Base-by-base conservation (phyloP, 2,113 vertebrate species). In the Holacanthus passer region DNA sequence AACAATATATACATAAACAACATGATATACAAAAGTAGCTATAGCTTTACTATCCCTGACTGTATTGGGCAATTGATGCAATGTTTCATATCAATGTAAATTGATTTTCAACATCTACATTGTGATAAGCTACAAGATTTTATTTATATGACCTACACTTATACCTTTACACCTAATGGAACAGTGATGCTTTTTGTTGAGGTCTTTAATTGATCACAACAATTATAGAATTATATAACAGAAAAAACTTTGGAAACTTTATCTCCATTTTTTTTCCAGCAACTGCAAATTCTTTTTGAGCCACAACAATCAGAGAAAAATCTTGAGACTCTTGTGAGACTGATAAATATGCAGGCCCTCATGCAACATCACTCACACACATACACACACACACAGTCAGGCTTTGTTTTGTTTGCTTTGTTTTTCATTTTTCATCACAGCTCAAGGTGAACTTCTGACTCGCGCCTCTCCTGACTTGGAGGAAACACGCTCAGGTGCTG, bases 371-470 rank as follows among this genome's bases (percentile, higher is more conserved):
- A 11, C 63, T 56, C 3, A 37, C 41, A 19, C n/a, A 32, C 31
- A 59, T 32, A 63, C n/a, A 29, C 31, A 41, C 43, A 41, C 9
- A 32, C 55, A 52, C 55, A 58, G 13, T 29, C 39, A 27, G 45
- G 37, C 45, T 85, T 65, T 59, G 58, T 35, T 69, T 43, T 29
- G 5, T 20, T 41, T 12, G 32, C 50, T 73, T 65, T 12, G 29
- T 77, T 66, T 66, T 70, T 50, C 56, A 75, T 72, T 77, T 59
- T 72, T 73, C 45, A 62, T 69, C 48, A 39, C 32, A 59, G 41
- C 58, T 82, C 56, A 65, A 76, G 53, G 66, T 62, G 27, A 81
- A 67, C 55, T 58, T 69, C 55, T 48, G 60, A 12, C 59, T 78
- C 7, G 0, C 4, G 1, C 29, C 62, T 69, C 35, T 29, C 27